Conservation (phyloP, 2,113 vertebrate species). For the Telmatochromis sp. region DNA sequence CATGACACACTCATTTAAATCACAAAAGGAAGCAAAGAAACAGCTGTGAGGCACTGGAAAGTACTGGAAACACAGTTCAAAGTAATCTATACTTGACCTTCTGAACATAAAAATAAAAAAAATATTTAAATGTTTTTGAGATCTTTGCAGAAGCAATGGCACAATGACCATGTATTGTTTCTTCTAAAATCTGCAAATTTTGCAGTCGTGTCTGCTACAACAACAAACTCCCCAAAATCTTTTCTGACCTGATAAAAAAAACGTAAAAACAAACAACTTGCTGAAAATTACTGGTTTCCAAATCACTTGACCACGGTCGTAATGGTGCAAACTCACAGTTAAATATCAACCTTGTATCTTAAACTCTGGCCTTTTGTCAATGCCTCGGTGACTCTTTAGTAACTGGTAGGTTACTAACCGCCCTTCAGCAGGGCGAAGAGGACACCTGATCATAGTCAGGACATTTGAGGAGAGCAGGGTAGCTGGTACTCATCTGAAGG, state of each 20-base stretch:
- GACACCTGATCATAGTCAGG: conserved; percentile 78
- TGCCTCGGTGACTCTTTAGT: neutral
- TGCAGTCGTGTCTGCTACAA: neutral
- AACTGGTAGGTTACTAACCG: neutral
- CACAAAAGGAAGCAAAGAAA: neutral
- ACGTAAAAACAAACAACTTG: neutral
- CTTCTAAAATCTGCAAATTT: neutral
- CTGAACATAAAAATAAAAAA: neutral
- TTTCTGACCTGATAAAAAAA: neutral
- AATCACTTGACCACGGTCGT: neutral
- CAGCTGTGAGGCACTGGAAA: neutral
- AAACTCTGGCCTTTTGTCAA: neutral
- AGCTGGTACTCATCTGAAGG: conserved; percentile 80
- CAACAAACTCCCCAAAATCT: neutral
- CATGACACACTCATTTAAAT: neutral
- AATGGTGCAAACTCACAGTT: neutral
- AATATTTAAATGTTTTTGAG: neutral
- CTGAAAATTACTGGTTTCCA: neutral
- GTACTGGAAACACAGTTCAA: neutral
- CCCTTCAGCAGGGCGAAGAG: conserved; percentile 78
- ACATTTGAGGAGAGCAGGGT: conserved; percentile 81
- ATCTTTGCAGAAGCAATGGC: neutral
- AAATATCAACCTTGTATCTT: neutral
- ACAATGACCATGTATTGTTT: neutral
- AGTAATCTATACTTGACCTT: neutral